A percentile compares a stretch with the other conserved stretches of the same genome.
phyloP scores from a whole-genome alignment of 2,888 invertebrate species.

The Litoditis marina region DNA sequence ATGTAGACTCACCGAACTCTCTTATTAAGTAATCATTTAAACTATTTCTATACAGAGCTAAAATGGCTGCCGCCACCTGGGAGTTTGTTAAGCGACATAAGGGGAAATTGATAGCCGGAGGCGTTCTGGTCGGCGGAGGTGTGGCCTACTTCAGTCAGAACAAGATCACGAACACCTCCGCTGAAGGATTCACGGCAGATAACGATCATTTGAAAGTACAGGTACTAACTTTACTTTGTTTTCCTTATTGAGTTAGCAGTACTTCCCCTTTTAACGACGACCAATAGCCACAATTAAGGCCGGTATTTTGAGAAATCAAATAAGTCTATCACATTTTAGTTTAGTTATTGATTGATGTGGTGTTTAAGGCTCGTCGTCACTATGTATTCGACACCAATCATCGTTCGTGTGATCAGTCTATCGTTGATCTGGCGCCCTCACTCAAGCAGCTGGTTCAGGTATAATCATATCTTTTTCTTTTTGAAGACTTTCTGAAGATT shows the following conservation, averaged over 20 bases:
- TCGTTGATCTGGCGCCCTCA: slow-evolving; percentile 37
- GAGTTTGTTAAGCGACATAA: slow-evolving; percentile 48
- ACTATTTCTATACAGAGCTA: no score
- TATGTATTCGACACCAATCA: slow-evolving; percentile 53
- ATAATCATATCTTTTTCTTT: background rate
- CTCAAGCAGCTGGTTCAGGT: slow-evolving; percentile 32
- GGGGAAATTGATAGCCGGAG: slow-evolving; percentile 36
- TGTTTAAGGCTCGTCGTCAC: slow-evolving; percentile 39
- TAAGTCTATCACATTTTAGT: no score
- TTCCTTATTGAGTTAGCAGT: no score
- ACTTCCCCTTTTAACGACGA: background rate
- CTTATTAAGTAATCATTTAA: no score
- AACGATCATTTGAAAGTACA: slow-evolving; percentile 9
- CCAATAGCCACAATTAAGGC: no score
- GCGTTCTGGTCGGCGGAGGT: slow-evolving; percentile 30
- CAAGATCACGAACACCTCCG: background rate
- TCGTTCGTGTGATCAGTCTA: slow-evolving; percentile 46
- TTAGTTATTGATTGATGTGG: no score
- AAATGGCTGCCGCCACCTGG: slow-evolving; percentile 45
- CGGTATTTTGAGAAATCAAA: no score
- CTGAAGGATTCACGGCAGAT: background rate
- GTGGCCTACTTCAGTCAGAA: slow-evolving; percentile 9
- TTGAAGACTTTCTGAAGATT: background rate
- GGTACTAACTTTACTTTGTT: background rate
- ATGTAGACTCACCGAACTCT: no score